Conservation (phyloP, 1,140 invertebrate genomes). For the Anastrepha ludens region DNA sequence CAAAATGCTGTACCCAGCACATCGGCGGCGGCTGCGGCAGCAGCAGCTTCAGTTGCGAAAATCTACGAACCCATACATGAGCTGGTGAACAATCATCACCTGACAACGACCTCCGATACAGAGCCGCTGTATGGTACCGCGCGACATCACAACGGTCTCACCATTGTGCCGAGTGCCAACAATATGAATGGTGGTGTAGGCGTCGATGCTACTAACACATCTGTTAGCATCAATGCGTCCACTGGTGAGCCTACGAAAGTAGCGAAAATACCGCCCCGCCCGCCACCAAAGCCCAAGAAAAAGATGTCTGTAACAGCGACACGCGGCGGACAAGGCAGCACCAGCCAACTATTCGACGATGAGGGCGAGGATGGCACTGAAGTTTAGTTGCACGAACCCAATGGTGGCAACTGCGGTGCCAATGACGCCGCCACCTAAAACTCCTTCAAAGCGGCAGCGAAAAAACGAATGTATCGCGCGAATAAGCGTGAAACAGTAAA, state of each 20-base stretch:
- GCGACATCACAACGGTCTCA: slow-evolving; percentile 57
- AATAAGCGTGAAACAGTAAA: background rate
- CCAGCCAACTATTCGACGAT: slow-evolving; percentile 85
- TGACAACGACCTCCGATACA: slow-evolving; percentile 62
- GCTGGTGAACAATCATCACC: slow-evolving; percentile 61
- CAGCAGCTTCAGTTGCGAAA: slow-evolving; percentile 58
- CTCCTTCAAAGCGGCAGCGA: background rate
- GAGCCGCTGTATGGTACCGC: slow-evolving; percentile 64
- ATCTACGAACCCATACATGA: slow-evolving; percentile 72
- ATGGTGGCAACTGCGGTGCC: background rate
- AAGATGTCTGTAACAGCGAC: slow-evolving; percentile 77
- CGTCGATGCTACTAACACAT: slow-evolving; percentile 4
- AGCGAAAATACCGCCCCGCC: slow-evolving; percentile 84
- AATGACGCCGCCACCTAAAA: slow-evolving; percentile 37
- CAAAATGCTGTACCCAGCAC: slow-evolving; percentile 64
- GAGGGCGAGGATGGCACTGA: slow-evolving; percentile 91
- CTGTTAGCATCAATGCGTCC: background rate
- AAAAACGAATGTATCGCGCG: background rate
- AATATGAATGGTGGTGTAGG: slow-evolving; percentile 20
- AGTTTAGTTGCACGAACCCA: slow-evolving; percentile 76
- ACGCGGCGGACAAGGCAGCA: slow-evolving; percentile 75
- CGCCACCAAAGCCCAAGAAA: slow-evolving; percentile 87
- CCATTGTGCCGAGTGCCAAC: slow-evolving; percentile 57
- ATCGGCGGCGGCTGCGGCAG: slow-evolving; percentile 71
- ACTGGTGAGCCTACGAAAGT: slow-evolving; percentile 75